Evolutionary conservation across 2,797 vertebrate genomes (phyloP).

Genomic region (Uromys caudimaculatus): DNA sequence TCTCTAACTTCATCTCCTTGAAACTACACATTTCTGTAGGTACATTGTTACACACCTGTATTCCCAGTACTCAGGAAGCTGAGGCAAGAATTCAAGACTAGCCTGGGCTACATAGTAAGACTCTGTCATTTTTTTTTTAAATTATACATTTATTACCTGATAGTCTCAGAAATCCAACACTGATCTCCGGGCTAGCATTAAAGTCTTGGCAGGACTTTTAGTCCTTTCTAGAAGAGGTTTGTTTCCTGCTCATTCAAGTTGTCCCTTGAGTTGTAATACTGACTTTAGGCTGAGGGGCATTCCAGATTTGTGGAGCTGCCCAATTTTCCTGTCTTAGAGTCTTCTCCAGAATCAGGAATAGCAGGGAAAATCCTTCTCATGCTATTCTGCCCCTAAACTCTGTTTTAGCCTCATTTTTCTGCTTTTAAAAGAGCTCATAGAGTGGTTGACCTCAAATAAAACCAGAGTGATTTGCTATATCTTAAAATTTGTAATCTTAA

Average conservation of each 20-base stretch:
- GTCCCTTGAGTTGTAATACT: slow-evolving; percentile 22
- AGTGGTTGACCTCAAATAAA: slow-evolving; percentile 45
- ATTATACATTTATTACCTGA: neutral
- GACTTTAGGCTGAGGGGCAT: neutral
- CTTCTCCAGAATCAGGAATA: slow-evolving; percentile 18
- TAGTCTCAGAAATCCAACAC: neutral
- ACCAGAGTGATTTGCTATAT: neutral
- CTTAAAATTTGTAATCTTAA: slow-evolving; percentile 29
- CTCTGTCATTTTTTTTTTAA: neutral
- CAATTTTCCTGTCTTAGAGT: neutral
- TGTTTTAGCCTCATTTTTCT: neutral
- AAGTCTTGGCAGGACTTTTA: neutral
- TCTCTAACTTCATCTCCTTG: neutral
- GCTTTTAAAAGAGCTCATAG: slow-evolving; percentile 13
- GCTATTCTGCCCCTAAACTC: neutral
- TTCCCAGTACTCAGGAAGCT: neutral
- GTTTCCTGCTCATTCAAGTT: slow-evolving; percentile 41
- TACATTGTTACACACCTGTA: neutral
- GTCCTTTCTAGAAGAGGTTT: slow-evolving; percentile 22
- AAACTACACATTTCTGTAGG: neutral
- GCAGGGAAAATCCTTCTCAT: neutral
- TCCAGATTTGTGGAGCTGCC: slow-evolving; percentile 13
- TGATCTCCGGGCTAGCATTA: slow-evolving; percentile 2
- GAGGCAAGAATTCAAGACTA: neutral
- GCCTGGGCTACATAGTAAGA: neutral